These are phyloP conservation scores for Corbicula japonica DNA, from an alignment of 2,888 invertebrate species.

Conservation along the genomic window DNA sequence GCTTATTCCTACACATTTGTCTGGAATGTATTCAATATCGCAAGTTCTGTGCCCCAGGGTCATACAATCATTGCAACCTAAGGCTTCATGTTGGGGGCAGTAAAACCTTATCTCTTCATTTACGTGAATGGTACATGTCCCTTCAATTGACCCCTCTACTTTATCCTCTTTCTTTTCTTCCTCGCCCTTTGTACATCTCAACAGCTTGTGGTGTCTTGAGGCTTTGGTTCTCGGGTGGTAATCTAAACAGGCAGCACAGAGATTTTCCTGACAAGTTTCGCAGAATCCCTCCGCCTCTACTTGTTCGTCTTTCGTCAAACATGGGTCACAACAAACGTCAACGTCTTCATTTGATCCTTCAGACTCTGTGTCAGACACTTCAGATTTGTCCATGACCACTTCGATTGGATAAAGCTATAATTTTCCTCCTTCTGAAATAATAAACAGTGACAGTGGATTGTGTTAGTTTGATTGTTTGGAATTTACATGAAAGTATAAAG, in stretches of 20 bases:
- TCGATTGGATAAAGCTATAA: no score
- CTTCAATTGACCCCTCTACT: neutral
- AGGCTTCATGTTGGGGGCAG: neutral
- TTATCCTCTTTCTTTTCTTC: neutral
- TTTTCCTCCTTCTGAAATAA: no score
- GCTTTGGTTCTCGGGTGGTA: neutral
- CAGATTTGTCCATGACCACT: no score
- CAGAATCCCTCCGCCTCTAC: neutral
- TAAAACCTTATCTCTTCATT: conserved; percentile 1
- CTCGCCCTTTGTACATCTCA: no score
- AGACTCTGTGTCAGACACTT: no score
- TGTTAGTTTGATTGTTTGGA: no score
- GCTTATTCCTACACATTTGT: neutral
- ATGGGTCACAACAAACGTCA: no score
- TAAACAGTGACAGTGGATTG: no score
- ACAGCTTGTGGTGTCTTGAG: neutral
- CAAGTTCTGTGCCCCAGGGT: conserved; percentile 5
- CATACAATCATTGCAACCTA: conserved; percentile 1
- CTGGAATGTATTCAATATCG: conserved; percentile 4
- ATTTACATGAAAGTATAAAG: no score
- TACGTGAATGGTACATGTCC: neutral
- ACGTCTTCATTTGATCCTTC: no score
- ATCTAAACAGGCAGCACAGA: neutral
- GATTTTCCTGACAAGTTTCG: neutral
- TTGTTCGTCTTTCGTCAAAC: neutral